Conservation (phyloP, 1,140 invertebrate species). For the Zelostemma sp. region DNA sequence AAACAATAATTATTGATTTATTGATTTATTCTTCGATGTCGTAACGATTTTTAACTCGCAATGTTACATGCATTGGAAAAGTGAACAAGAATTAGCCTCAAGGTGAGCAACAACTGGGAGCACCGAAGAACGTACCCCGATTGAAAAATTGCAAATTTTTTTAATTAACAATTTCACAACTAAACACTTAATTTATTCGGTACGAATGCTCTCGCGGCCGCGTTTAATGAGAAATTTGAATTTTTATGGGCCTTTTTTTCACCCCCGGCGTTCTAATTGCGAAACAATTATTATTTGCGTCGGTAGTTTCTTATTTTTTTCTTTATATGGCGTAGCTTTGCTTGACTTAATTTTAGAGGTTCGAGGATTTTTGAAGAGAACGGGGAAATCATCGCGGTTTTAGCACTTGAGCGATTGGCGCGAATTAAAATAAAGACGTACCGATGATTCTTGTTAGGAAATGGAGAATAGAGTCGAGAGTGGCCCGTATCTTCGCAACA, state of each 20-base stretch:
- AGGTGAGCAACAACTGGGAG: constrained; percentile 2
- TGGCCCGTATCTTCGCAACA: constrained; percentile 26
- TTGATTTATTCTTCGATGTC: constrained; percentile 1
- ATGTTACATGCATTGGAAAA: background rate
- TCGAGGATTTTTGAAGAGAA: no score
- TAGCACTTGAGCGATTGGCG: background rate
- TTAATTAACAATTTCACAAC: constrained; percentile 1
- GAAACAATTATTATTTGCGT: no score
- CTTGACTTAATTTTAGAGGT: background rate
- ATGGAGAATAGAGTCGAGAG: constrained; percentile 8
- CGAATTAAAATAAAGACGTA: background rate
- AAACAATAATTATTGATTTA: constrained; percentile 2
- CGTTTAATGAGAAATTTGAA: background rate
- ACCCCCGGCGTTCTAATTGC: no score
- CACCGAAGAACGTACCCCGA: background rate
- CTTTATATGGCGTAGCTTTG: no score
- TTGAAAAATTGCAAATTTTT: constrained; percentile 1
- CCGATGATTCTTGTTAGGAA: constrained; percentile 10
- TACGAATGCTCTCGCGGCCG: background rate
- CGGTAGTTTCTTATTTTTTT: no score
- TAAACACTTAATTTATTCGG: background rate
- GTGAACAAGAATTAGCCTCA: background rate
- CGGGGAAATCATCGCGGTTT: no score
- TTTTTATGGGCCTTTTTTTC: background rate
- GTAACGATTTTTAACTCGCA: background rate